Evolutionary conservation across 2,797 vertebrate species (phyloP).

Genomic region (Hoplostethus mediterraneus): DNA sequence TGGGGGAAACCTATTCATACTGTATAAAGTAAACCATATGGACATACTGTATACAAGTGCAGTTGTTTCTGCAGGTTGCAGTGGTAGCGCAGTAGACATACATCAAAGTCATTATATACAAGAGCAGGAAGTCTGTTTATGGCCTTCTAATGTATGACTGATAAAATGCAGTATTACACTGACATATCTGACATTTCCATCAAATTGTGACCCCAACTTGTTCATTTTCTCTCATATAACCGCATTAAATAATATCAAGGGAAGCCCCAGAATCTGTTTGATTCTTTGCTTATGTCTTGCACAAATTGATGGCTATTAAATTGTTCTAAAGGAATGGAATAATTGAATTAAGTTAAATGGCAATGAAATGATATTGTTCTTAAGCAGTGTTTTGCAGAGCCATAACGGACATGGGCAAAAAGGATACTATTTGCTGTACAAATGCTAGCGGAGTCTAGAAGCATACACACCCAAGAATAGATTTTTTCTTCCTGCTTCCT

Average conservation of each 20-base stretch:
- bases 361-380: background rate
- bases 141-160: slow-evolving; percentile 23
- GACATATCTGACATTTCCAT: slow-evolving; percentile 43
- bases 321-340: too few species aligned
- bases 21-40: background rate
- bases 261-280: too few species aligned
- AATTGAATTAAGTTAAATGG: too few species aligned
- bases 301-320: too few species aligned
- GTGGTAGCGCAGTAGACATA: slow-evolving; percentile 5
- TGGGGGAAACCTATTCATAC: slow-evolving; percentile 18
- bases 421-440: background rate
- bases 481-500: background rate
- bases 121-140: background rate
- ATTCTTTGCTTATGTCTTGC: too few species aligned
- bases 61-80: slow-evolving; percentile 13
- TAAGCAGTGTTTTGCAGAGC: background rate
- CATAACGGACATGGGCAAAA: background rate
- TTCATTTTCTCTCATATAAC: slow-evolving; percentile 60
- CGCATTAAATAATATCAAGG: slow-evolving; percentile 24
- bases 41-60: slow-evolving; percentile 1
- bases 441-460: too few species aligned
- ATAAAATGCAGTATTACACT: slow-evolving; percentile 1
- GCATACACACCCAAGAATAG: background rate
- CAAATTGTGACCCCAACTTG: slow-evolving; percentile 48
- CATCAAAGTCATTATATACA: background rate